Evolutionary conservation across 1,140 invertebrate genomes (phyloP).

Genomic region (Drosophila setifemur): DNA sequence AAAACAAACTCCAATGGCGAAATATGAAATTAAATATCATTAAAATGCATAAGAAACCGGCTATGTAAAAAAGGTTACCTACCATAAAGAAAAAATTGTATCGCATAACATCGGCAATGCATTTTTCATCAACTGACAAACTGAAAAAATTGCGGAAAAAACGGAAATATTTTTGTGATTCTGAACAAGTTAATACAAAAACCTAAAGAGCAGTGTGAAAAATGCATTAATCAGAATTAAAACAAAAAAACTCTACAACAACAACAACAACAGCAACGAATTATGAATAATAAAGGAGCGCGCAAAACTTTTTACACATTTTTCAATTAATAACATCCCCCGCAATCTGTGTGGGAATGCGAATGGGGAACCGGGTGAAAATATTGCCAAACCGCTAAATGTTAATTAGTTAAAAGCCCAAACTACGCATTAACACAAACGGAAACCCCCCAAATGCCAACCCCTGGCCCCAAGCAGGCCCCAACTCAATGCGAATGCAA

Average conservation of each 20-base stretch:
- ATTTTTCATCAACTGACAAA: conserved; percentile 72
- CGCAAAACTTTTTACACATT: conserved; percentile 62
- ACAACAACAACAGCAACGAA: conserved; percentile 40
- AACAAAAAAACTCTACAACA: conserved; percentile 25
- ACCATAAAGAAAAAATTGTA: conserved; percentile 44
- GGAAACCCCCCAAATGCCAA: neutral
- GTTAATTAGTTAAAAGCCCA: conserved; percentile 81
- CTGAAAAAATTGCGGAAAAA: conserved; percentile 24
- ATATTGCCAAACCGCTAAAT: conserved; percentile 75
- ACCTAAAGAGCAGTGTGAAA: conserved; percentile 67
- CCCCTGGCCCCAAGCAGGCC: conserved; percentile 11
- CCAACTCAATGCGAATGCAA: conserved; percentile 23
- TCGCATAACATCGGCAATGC: conserved; percentile 60
- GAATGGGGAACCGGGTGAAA: conserved; percentile 7
- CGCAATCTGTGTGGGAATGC: conserved; percentile 25
- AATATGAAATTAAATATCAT: conserved; percentile 76
- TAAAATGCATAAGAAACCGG: conserved; percentile 67
- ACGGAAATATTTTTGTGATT: conserved; percentile 71
- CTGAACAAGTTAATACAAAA: conserved; percentile 65
- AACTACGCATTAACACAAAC: conserved; percentile 65
- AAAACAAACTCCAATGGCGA: conserved; percentile 38
- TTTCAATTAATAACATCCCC: conserved; percentile 75
- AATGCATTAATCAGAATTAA: conserved; percentile 74
- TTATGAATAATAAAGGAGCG: conserved; percentile 71
- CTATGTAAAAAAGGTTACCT: conserved; percentile 25